Conservation (phyloP, 2,113 vertebrate species). For the Phylloscopus trochilus region DNA sequence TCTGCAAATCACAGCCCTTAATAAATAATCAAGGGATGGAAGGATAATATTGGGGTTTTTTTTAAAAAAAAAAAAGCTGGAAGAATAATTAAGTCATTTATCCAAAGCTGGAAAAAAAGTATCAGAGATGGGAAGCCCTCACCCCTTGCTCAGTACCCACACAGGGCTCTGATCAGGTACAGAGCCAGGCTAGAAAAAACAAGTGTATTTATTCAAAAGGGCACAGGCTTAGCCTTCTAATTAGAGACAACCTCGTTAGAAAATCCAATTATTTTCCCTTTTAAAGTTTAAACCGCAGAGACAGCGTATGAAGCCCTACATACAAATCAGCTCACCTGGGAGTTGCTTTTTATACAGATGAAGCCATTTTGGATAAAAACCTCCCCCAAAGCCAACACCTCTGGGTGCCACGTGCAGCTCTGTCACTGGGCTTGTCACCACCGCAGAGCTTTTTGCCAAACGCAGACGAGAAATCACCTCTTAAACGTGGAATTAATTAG, state of each 20-base stretch:
- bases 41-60: not conserved
- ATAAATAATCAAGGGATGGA: not conserved
- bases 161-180: not conserved
- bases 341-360: not conserved
- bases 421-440: not conserved
- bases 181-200: not conserved
- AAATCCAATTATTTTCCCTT: not conserved
- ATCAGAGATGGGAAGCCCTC: not conserved
- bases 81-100: not conserved
- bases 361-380: not conserved
- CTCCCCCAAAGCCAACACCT: not conserved
- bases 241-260: not conserved
- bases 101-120: not conserved
- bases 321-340: not conserved
- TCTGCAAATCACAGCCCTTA: not conserved
- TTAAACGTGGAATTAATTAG: not conserved
- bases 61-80: not conserved
- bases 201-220: not conserved
- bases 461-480: not conserved
- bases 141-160: not conserved
- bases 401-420: not conserved
- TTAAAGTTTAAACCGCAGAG: not conserved
- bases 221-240: not conserved
- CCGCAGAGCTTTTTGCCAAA: not conserved
- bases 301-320: rapidly evolving